Evolutionary conservation across 2,113 vertebrate genomes (phyloP).

Genomic region (Nyctereutes procyonoides): DNA sequence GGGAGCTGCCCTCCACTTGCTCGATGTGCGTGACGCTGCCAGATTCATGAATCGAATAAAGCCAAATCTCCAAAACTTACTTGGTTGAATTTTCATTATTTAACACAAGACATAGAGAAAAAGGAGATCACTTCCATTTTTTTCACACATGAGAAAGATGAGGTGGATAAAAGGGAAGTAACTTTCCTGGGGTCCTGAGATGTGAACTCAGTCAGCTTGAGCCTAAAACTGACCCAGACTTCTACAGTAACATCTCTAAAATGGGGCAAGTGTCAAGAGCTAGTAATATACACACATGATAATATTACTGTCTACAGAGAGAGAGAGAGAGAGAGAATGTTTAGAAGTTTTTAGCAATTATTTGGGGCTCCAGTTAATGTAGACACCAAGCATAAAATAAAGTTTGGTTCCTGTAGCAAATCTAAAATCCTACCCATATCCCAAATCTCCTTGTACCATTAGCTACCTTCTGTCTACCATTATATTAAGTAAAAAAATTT

Average conservation of each 20-base stretch:
- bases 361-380: background rate
- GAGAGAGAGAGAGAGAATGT: background rate
- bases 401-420: background rate
- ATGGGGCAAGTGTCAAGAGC: fast-evolving
- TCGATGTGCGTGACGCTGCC: background rate
- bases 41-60: background rate
- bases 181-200: background rate
- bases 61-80: background rate
- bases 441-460: background rate
- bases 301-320: background rate
- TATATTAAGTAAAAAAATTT: background rate
- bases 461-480: background rate
- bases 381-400: background rate
- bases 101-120: background rate
- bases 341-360: constrained; percentile 23
- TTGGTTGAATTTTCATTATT: background rate
- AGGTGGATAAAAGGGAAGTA: background rate
- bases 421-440: background rate
- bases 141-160: background rate
- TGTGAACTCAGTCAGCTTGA: background rate
- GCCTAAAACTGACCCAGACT: background rate
- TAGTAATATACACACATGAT: background rate
- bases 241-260: background rate
- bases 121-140: background rate
- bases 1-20: background rate